A percentile compares a stretch with the other conserved stretches of the same genome.
These are phyloP conservation scores for Pterois miles DNA, from an alignment of 2,797 vertebrate genomes.

Conservation along the genomic window DNA sequence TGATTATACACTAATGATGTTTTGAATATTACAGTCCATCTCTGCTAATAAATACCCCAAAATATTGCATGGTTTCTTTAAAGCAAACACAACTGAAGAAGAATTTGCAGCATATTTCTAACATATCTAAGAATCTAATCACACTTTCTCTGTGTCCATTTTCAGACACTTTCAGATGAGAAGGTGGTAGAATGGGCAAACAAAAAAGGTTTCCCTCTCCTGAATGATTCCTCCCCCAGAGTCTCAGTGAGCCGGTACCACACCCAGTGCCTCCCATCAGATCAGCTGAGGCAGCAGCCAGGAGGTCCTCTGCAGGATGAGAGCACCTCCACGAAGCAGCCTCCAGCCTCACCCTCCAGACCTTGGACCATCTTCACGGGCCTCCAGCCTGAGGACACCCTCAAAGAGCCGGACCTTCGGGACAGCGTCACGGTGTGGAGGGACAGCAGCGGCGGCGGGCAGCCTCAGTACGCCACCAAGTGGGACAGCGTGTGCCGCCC, in stretches of 20 bases:
- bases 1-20: no score
- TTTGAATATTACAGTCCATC: no score
- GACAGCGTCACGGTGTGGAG: slow-evolving; percentile 49
- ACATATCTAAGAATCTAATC: neutral
- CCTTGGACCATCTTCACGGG: slow-evolving; percentile 62
- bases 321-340: slow-evolving; percentile 21
- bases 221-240: slow-evolving; percentile 23
- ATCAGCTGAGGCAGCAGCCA: neutral
- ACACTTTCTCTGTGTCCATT: neutral
- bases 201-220: slow-evolving; percentile 62
- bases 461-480: slow-evolving; percentile 40
- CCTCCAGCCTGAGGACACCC: slow-evolving; percentile 36
- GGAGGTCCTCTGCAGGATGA: neutral
- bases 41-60: no score
- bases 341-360: slow-evolving; percentile 7
- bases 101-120: neutral
- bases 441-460: slow-evolving; percentile 15
- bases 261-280: slow-evolving; percentile 31
- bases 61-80: neutral
- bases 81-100: no score
- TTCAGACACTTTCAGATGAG: slow-evolving; percentile 46
- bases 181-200: slow-evolving; percentile 63
- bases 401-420: slow-evolving; percentile 58
- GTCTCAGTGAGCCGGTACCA: slow-evolving; percentile 51
- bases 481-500: slow-evolving; percentile 50